Evolutionary conservation across 1,140 invertebrate species (phyloP).

Genomic region (Nasonia longicornis): DNA sequence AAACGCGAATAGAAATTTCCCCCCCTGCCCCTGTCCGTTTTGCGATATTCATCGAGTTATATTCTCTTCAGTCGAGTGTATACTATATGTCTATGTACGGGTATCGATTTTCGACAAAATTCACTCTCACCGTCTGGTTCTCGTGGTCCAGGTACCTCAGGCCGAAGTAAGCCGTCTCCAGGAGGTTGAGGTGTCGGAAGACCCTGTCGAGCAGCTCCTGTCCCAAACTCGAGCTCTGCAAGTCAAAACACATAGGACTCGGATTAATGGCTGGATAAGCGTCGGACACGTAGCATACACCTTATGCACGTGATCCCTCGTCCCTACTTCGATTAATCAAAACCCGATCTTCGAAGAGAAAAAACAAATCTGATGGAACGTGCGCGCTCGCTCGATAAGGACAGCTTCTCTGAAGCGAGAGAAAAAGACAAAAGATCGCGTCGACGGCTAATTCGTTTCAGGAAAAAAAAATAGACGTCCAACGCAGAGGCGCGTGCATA

Average conservation of each 20-base stretch:
- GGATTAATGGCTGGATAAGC: slow-evolving; percentile 14
- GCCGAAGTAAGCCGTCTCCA: slow-evolving; percentile 94
- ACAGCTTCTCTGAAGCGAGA: neutral
- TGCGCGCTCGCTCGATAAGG: neutral
- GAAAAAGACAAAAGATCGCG: neutral
- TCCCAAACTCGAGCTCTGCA: slow-evolving; percentile 85
- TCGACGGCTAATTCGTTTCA: neutral
- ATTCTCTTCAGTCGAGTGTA: neutral
- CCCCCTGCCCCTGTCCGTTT: neutral
- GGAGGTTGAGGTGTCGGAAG: slow-evolving; percentile 88
- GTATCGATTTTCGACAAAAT: neutral
- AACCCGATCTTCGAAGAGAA: slow-evolving; percentile 23
- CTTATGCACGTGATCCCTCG: slow-evolving; percentile 14
- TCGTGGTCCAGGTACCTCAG: slow-evolving; percentile 88
- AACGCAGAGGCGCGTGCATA: neutral
- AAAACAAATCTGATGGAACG: slow-evolving; percentile 1
- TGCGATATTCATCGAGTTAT: neutral
- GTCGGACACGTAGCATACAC: neutral
- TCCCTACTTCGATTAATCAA: slow-evolving; percentile 37
- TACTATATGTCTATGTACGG: neutral
- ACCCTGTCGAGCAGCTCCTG: slow-evolving; percentile 89
- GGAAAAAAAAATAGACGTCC: neutral
- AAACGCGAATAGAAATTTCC: slow-evolving; percentile 48
- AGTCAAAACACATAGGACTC: slow-evolving; percentile 62
- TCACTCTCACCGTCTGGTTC: slow-evolving; percentile 84